A percentile compares a stretch with the other conserved stretches of the same genome.
These are phyloP conservation scores for Dicrostonyx torquatus DNA, from an alignment of 2,797 vertebrate genomes.

Conservation along the genomic window DNA sequence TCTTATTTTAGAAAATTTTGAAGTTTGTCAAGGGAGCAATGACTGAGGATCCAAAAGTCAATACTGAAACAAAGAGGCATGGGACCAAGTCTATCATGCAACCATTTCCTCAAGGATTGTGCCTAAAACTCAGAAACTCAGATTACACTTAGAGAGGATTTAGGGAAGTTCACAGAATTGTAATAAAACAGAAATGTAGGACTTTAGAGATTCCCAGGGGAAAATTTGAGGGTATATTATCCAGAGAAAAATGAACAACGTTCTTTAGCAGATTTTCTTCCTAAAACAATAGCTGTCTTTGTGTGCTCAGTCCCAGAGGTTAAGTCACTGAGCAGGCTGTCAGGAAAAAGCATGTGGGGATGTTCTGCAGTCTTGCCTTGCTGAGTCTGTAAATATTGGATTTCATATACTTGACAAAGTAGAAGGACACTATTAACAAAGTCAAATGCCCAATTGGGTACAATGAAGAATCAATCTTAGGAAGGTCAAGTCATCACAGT, in stretches of 20 bases:
- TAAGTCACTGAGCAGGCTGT: not conserved
- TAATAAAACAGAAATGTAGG: not conserved
- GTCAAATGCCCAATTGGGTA: not conserved
- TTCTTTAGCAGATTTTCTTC: not conserved
- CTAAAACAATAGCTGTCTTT: not conserved
- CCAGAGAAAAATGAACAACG: not conserved
- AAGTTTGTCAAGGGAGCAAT: not conserved
- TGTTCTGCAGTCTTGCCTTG: not conserved
- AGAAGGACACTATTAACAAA: not conserved
- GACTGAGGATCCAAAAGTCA: not conserved
- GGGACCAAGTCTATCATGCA: not conserved
- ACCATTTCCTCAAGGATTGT: not conserved
- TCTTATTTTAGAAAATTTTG: not conserved
- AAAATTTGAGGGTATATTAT: not conserved
- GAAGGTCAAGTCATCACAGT: not conserved
- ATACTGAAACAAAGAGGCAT: not conserved
- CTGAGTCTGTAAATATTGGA: constrained; percentile 7
- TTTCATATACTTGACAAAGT: not conserved
- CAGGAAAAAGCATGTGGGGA: not conserved
- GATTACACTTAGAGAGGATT: not conserved
- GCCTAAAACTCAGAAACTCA: not conserved
- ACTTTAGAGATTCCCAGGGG: not conserved
- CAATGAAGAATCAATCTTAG: not conserved
- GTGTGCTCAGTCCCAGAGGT: not conserved
- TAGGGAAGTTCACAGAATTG: not conserved